Evolutionary conservation across 2,113 vertebrate species (phyloP).

Genomic region (Cyprinodon variegatus): DNA sequence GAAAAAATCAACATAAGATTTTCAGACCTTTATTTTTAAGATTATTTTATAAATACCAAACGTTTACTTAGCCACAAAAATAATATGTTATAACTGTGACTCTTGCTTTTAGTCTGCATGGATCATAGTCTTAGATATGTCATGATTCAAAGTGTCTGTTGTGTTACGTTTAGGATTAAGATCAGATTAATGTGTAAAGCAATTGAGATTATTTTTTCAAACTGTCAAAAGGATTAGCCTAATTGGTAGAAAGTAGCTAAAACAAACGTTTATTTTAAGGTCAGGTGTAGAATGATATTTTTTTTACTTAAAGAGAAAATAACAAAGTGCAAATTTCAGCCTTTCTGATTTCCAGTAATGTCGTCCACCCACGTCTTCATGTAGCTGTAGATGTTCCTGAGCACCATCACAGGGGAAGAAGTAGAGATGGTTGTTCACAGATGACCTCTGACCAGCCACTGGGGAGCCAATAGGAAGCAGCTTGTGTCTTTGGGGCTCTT

Average conservation of each 20-base stretch:
- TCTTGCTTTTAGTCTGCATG: too few species aligned
- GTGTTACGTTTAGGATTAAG: not conserved
- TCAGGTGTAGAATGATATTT: slow-evolving; percentile 21
- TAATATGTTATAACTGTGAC: too few species aligned
- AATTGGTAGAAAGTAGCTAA: not conserved
- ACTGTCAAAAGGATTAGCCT: not conserved
- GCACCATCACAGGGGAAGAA: slow-evolving; percentile 69
- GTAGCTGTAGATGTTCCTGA: slow-evolving; percentile 65
- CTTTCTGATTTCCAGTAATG: slow-evolving; percentile 73
- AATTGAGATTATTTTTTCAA: too few species aligned
- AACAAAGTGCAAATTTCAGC: slow-evolving; percentile 68
- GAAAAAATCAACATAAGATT: too few species aligned
- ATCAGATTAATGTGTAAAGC: not conserved
- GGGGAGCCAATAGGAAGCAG: slow-evolving; percentile 63
- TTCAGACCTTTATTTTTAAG: too few species aligned
- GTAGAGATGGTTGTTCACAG: slow-evolving; percentile 71
- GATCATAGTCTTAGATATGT: too few species aligned
- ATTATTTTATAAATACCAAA: too few species aligned
- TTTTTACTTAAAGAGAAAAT: slow-evolving; percentile 54
- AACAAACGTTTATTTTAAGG: slow-evolving; percentile 24
- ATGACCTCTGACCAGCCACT: slow-evolving; percentile 72
- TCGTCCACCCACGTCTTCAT: slow-evolving; percentile 70
- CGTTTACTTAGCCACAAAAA: too few species aligned
- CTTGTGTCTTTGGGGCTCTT: slow-evolving; percentile 65
- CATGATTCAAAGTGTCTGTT: not conserved